phyloP scores from a whole-genome alignment of 2,888 invertebrate species.

The Napeogenes inachia region DNA sequence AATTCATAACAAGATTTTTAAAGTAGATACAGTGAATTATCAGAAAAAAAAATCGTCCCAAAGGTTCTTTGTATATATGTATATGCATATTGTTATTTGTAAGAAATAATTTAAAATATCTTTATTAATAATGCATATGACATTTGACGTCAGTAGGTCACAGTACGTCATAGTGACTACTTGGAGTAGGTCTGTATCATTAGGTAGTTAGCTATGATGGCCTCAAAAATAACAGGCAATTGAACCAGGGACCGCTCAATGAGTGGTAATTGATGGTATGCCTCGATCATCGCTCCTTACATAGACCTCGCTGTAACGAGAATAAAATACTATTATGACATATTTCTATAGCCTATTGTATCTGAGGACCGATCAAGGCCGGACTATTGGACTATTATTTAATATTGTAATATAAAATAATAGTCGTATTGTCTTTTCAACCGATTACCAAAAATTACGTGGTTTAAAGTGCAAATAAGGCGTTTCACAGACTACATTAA shows the following conservation, averaged over 20 bases:
- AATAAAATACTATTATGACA: conserved; percentile 24
- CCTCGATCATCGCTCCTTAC: conserved; percentile 51
- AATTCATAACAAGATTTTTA: no score
- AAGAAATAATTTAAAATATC: no score
- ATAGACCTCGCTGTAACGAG: conserved; percentile 23
- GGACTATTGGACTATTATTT: not conserved
- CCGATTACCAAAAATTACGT: no score
- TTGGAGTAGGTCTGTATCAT: conserved; percentile 34
- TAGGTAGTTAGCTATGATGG: conserved; percentile 42
- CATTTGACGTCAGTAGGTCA: conserved; percentile 22
- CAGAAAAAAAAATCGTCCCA: not conserved
- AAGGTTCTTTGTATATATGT: no score
- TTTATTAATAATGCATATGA: conserved; percentile 6
- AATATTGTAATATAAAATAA: conserved; percentile 2
- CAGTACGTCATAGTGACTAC: not conserved
- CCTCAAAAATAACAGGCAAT: conserved; percentile 62
- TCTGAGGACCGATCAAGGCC: conserved; percentile 18
- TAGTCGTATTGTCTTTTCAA: not conserved
- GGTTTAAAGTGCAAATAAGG: not conserved
- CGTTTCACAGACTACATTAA: not conserved
- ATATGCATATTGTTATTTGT: no score
- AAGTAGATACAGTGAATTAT: no score
- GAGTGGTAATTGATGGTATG: conserved; percentile 66
- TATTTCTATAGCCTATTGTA: conserved; percentile 29
- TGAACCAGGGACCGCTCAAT: conserved; percentile 65